These are phyloP conservation scores for Eristalis pertinax DNA, from an alignment of 2,888 invertebrate genomes.

Conservation along the genomic window DNA sequence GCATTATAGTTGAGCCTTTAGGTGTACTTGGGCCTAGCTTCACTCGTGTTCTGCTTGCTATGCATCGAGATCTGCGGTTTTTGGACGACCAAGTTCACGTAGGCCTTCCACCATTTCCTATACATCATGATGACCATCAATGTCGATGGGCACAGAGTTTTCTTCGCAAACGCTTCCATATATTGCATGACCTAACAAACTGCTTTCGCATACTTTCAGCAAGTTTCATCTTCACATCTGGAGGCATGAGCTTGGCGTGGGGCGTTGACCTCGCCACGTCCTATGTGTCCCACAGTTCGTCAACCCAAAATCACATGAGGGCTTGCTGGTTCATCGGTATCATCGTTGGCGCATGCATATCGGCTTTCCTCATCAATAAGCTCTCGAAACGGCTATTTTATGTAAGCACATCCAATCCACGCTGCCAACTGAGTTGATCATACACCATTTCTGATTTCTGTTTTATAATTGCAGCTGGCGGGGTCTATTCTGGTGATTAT, in stretches of 20 bases:
- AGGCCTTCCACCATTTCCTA: no score
- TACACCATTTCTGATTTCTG: neutral
- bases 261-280: slow-evolving; percentile 73
- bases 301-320: slow-evolving; percentile 67
- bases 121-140: no score
- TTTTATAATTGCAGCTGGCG: neutral
- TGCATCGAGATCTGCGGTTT: no score
- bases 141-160: no score
- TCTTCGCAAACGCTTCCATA: no score
- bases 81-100: no score
- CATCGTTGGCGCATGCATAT: slow-evolving; percentile 75
- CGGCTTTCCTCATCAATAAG: slow-evolving; percentile 71
- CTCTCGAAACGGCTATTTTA: slow-evolving; percentile 16
- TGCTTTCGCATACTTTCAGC: slow-evolving; percentile 24
- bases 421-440: neutral
- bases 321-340: slow-evolving; percentile 77
- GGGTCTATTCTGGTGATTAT: slow-evolving; percentile 66
- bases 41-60: no score
- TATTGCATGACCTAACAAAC: no score
- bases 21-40: no score
- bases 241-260: slow-evolving; percentile 76
- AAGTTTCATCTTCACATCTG: slow-evolving; percentile 73
- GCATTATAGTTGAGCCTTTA: no score
- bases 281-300: neutral
- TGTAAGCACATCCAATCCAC: slow-evolving; percentile 13